Evolutionary conservation across 2,888 invertebrate species (phyloP), one percentile per base, ranked within the genome.

Genomic region (Hypolimnas misippus): DNA sequence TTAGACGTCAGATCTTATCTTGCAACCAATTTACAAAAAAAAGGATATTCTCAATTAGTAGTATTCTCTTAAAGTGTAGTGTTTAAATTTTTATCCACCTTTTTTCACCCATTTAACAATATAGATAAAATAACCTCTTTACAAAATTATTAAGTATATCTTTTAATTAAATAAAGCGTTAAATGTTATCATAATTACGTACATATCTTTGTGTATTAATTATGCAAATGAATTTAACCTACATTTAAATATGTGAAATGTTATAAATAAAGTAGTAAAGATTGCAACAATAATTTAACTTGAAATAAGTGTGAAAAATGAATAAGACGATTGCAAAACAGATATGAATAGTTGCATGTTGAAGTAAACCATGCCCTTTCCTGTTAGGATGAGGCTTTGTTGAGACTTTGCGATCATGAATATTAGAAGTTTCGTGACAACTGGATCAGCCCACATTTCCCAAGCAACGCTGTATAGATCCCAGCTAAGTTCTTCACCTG

Each of bases 291-390:
- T 6, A 49, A 14, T 55, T 70, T 76, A 72, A 44, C 67, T 76
- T 33, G 82, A 79, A 35, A 87, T 83, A 35, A 87, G 76, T 14
- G 87, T 87, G 17, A 83, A 87, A 70, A 87, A 83, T 0, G 87
- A 87, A 62, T 87, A 87, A 46, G 87, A 85, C 3, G 84, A 82
- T 68, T 87, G 86, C 60, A 87, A 63, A 17, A 87, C 82, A n/a
- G 84, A 83, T 38, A 86, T 80, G 55, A 87, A 87, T 3, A 85
- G 73, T 25, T 86, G 79, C 87, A 87, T 87, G 55, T 86, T 84
- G 70, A 78, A 85, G 2, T 77, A 69, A 0, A 86, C 77, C 3
- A 86, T 68, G 0, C 82, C 81, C 53, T 77, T 76, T 1, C 86
- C 87, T 4, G 81, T 79, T n/a, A 87, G 64, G 0, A 81, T 65